Percentiles rank a stretch among this genome's conserved stretches.
phyloP scores from a whole-genome alignment of 2,797 vertebrate genomes.

The Rousettus madagascariensis region DNA sequence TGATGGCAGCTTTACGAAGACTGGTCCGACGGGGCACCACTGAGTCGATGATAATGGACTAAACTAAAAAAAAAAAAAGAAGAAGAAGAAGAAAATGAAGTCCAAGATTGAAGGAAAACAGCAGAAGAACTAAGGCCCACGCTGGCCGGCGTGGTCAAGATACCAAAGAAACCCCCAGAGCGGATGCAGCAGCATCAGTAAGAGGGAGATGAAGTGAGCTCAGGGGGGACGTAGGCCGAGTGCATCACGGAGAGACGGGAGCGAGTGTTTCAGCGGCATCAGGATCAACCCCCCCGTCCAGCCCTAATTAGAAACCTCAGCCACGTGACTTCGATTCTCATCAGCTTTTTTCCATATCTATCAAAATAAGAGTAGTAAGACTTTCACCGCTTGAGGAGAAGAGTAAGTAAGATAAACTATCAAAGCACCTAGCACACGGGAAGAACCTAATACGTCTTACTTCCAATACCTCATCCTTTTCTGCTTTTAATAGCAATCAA shows the following conservation, averaged over 20 bases:
- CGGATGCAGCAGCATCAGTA: accelerated
- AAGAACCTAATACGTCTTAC: background rate
- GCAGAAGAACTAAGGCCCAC: background rate
- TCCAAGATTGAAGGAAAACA: background rate
- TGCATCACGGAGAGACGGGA: accelerated
- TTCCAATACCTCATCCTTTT: background rate
- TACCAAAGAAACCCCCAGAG: background rate
- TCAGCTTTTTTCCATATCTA: background rate
- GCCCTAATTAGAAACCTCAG: background rate
- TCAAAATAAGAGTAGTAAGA: background rate
- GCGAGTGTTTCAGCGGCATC: accelerated
- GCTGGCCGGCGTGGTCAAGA: background rate
- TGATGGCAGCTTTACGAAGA: too few species aligned
- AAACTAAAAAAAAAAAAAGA: background rate
- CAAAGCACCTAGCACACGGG: background rate
- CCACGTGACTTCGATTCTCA: background rate
- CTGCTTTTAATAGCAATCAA: background rate
- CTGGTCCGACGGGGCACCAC: background rate
- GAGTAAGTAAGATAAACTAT: background rate
- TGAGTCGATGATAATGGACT: background rate
- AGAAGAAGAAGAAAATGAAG: background rate
- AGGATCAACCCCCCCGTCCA: background rate
- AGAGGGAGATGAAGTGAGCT: too few species aligned
- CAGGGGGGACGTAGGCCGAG: accelerated
- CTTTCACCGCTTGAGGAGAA: background rate